Evolutionary conservation across 2,797 vertebrate genomes (phyloP).

Genomic region (Apogon talboti): DNA sequence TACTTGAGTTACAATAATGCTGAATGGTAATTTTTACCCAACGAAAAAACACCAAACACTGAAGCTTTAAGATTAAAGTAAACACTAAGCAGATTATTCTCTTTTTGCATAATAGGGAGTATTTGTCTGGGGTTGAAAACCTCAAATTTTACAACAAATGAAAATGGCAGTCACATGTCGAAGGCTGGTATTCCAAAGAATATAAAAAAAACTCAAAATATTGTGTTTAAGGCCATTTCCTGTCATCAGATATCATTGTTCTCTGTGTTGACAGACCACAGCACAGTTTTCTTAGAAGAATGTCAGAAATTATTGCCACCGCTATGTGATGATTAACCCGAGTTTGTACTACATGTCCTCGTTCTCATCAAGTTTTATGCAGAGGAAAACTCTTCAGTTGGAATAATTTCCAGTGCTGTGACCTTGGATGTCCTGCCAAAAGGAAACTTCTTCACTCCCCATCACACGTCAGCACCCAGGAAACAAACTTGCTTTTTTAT

Average conservation of each 20-base stretch:
- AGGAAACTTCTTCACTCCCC: neutral
- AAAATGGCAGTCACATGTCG: slow-evolving; percentile 6
- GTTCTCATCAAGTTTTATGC: neutral
- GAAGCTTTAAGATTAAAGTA: too few relatives aligned
- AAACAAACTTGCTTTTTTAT: too few relatives aligned
- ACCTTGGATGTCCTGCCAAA: neutral
- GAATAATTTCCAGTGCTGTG: too few relatives aligned
- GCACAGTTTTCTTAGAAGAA: slow-evolving; percentile 14
- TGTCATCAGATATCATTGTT: slow-evolving; percentile 16
- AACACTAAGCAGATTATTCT: too few relatives aligned
- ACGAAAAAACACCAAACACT: too few relatives aligned
- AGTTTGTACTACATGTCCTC: neutral
- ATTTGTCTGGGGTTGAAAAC: too few relatives aligned
- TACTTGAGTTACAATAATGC: too few relatives aligned
- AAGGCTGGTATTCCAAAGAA: too few relatives aligned
- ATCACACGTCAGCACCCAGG: neutral
- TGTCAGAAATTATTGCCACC: neutral
- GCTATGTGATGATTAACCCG: neutral
- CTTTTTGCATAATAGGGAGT: too few relatives aligned
- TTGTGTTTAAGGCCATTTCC: slow-evolving; percentile 18
- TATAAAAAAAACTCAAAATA: slow-evolving; percentile 14
- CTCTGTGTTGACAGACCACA: slow-evolving; percentile 4
- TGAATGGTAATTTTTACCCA: too few relatives aligned
- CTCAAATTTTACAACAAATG: neutral
- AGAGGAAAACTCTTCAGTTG: too few relatives aligned